phyloP scores from a whole-genome alignment of 2,113 vertebrate genomes.

The Maccullochella peelii region DNA sequence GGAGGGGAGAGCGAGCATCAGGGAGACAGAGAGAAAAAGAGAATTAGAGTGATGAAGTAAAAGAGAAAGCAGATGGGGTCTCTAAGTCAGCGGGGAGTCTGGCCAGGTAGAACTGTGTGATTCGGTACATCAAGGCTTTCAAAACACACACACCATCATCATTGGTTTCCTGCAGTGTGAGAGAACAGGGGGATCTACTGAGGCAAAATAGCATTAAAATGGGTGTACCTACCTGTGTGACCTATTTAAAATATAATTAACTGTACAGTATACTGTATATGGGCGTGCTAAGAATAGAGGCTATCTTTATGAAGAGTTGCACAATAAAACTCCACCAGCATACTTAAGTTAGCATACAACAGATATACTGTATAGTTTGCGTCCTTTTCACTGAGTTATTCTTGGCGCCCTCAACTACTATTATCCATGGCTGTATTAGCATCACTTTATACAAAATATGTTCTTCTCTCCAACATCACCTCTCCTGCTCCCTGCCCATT shows the following conservation, averaged over 20 bases:
- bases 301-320: not conserved
- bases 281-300: not conserved
- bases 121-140: not conserved
- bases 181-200: not conserved
- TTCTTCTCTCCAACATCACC: not conserved
- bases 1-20: not conserved
- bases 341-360: not conserved
- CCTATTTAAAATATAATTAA: conserved; percentile 31
- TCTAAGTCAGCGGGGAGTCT: conserved; percentile 7
- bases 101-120: conserved; percentile 23
- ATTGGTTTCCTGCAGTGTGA: not conserved
- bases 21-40: not conserved
- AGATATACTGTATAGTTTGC: not conserved
- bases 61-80: conserved; percentile 21
- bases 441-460: not conserved
- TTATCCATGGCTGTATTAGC: not conserved
- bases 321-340: not conserved
- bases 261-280: not conserved
- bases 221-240: conserved; percentile 20
- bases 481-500: not conserved
- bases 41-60: not conserved
- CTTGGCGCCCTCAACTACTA: not conserved
- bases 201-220: conserved; percentile 3
- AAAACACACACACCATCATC: not conserved
- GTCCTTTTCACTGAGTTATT: not conserved